A percentile compares a stretch with the other conserved stretches of the same genome.
Evolutionary conservation across 1,140 invertebrate genomes (phyloP).

Genomic region (Zaprionus ghesquierei): DNA sequence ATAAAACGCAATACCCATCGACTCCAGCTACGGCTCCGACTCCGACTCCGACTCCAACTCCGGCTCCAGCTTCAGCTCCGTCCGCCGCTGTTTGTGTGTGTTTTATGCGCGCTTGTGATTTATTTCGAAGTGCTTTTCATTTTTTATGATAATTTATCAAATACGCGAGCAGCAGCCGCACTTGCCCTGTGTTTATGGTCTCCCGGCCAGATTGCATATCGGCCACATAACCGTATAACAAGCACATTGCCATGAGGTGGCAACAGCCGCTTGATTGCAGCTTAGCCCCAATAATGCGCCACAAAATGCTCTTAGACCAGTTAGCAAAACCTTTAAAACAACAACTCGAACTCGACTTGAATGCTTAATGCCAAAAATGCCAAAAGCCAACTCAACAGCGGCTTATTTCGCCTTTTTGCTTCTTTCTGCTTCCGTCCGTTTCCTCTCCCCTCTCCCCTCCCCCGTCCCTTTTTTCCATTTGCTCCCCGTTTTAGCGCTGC

Average conservation of each 20-base stretch:
- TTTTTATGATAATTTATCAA: constrained; percentile 77
- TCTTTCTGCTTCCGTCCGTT: constrained; percentile 14
- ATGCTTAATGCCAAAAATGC: constrained; percentile 32
- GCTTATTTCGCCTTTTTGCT: constrained; percentile 54
- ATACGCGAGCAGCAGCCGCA: constrained; percentile 27
- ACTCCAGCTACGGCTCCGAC: not conserved
- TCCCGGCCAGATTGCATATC: constrained; percentile 30
- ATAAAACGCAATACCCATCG: constrained; percentile 53
- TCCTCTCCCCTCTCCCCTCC: no score
- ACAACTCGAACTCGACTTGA: constrained; percentile 11
- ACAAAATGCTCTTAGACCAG: constrained; percentile 36
- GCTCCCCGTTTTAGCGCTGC: constrained; percentile 40
- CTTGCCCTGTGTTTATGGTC: constrained; percentile 49
- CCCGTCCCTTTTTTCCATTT: not conserved
- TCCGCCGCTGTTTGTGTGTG: constrained; percentile 3
- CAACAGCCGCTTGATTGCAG: constrained; percentile 60
- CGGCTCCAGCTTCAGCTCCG: not conserved
- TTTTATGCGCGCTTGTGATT: constrained; percentile 68
- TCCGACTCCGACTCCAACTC: not conserved
- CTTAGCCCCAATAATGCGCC: constrained; percentile 31
- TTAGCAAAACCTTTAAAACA: constrained; percentile 25
- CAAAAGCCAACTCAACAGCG: constrained; percentile 48
- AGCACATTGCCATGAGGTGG: constrained; percentile 29
- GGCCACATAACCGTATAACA: not conserved
- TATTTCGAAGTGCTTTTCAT: constrained; percentile 61